Base-by-base conservation (phyloP, 2,113 vertebrate species). In the Crotophaga sulcirostris region DNA sequence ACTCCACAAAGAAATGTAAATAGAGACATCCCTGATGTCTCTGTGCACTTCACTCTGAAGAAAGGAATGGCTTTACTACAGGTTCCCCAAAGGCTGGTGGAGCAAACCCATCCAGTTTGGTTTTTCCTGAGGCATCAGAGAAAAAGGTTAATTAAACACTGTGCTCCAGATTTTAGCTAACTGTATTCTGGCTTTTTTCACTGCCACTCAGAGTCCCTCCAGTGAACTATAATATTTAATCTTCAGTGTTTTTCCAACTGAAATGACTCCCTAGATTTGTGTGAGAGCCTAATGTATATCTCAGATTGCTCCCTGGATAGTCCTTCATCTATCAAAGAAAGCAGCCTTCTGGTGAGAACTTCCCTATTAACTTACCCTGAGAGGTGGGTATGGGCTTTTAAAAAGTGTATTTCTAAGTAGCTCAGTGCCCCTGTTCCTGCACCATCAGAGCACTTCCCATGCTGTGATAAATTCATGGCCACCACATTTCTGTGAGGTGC, bases 151-250 rank as follows among this genome's bases (percentile, higher is more conserved):
- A 96, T 95, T 94, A 66, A 96, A 95, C 87, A 91, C 69, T 94
- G 34, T 84, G 81, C 64, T 92, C 62, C n/a, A 87, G 9, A 33
- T 90, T 82, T 88, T 85, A 94, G 84, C 87, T 90, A 94, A 83
- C 92, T 51, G 16, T 80, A 96, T 93, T 96, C 96, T 97, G 96
- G 89, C 54, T 97, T 97, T 93, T 96, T 87, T 94, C 95, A 90
- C 33, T 66, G 76, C 84, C 95, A 96, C 92, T 87, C 69, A 78
- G 77, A 95, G 73, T 25, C 54, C 80, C 69, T 78, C 95, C 76
- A 51, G 62, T 89, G 88, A 96, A 89, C 70, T 90, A 34, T 90
- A 96, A 95, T 84, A 92, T 87, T 96, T 95, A 94, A 96, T 92
- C 90, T 92, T 93, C 66, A 31, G 56, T 75, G 87, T 84, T 96